Base-by-base conservation (phyloP, 2,797 vertebrate species). In the Spinus pinus region DNA sequence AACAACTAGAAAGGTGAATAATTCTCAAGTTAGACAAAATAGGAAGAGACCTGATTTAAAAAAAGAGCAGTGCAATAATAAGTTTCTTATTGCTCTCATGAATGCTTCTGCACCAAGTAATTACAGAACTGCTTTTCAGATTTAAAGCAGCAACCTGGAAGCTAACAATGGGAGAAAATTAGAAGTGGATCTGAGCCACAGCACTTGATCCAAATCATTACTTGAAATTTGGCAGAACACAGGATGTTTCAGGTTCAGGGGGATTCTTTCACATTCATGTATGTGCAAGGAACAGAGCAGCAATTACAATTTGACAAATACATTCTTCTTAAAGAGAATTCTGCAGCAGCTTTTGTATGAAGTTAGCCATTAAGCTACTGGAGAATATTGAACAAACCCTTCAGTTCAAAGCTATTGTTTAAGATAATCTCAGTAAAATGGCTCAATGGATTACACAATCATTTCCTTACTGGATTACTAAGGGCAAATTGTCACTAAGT, bases 61-160 rank as follows among this genome's bases (percentile, higher is more conserved):
- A 66, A 74, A 24, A 25, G 37, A 74, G 23, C 28, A 89, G 28
- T 54, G 28, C 7, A 24, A 35, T 62, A 81, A 31, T 13, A 75
- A 81, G n/a, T 41, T 92, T 83, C 22, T 81, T 66, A 69, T 71
- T 93, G 75, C 82, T 92, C 56, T 86, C 28, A 62, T 53, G 57
- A 95, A 92, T 28, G 31, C 53, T 95, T 93, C 69, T 44, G 47
- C 75, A 95, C 54, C 6, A 21, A 86, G n/a, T 81, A 90, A 92
- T 78, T 91, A 81, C 39, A 88, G 54, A 86, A 89, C 2, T 79
- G 57, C 75, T 83, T 93, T 90, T 83, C 94, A 89, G 75, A 66
- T 83, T 86, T 88, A 79, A 95, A 87, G 75, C 61, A 83, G 75
- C 21, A 78, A 91, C 31, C 14, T 81, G 53, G 62, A 83, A 95